Evolutionary conservation across 2,113 vertebrate species (phyloP), one percentile per base, ranked within the genome.

Genomic region (Pantherophis guttatus): DNA sequence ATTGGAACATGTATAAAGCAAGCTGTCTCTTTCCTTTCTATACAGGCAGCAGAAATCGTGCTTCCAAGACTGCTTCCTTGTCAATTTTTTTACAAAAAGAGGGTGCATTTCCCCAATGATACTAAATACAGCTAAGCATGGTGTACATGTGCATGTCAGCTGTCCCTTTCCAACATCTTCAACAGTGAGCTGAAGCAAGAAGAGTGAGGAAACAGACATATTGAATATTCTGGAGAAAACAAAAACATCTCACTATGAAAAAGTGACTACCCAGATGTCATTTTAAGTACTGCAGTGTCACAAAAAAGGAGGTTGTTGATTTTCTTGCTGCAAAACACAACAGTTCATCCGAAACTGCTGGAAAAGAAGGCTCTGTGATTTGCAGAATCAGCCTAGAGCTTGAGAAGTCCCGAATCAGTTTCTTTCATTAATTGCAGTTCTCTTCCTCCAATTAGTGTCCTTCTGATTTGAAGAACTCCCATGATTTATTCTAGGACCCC

Each of bases 141-240:
- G 29, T 29, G 23, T 39, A 53, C 44, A 13, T 57, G 44, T 15
- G 9, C 70, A 75, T 23, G 24, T 90, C 87, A 65, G 65, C 55
- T 86, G 55, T 89, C 75, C 29, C n/a, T 90, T 92, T 50, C 50
- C n/a, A 3, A 44, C 87, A 50, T 62, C 26, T n/a, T 57, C 65
- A 91, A 65, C 44, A 94, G 53, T 86, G 54, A 91, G 85, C 44
- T 29, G 48, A 92, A 90, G 87, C 24, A 65, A 89, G 54, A 50
- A n/a, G 19, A 70, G n/a, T 65, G n/a, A 57, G 33, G 92, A 62
- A 90, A 52, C 50, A 55, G 55, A 89, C 33, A 29, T 24, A 19
- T 50, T 86, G 48, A 39, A 59, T 86, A 39, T 85, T 89, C 86
- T 91, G 59, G 55, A 89, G 44, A 59, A 89, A 89, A 62, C 48